Evolutionary conservation across 1,140 invertebrate genomes (phyloP).

Genomic region (Myzus persicae): DNA sequence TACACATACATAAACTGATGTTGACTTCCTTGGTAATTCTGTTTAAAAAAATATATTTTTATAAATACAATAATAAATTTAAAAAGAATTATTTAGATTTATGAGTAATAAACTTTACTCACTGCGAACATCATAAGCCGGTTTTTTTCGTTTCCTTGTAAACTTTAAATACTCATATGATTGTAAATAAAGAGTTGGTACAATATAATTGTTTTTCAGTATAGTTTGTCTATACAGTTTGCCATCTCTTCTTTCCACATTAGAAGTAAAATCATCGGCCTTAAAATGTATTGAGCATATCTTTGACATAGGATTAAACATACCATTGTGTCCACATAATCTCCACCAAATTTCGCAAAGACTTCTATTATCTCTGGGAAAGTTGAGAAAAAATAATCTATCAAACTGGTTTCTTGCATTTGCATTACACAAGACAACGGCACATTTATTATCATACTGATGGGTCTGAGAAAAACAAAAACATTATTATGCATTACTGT

Average conservation of each 20-base stretch:
- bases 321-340: background rate
- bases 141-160: constrained; percentile 3
- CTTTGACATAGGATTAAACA: background rate
- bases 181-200: constrained; percentile 19
- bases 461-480: background rate
- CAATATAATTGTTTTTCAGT: background rate
- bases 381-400: constrained; percentile 15
- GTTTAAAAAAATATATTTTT: background rate
- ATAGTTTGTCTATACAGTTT: background rate
- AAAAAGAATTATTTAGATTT: background rate
- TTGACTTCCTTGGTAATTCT: background rate
- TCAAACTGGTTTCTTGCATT: constrained; percentile 28
- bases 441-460: background rate
- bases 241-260: background rate
- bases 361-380: background rate
- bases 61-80: background rate
- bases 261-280: background rate
- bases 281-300: constrained; percentile 39
- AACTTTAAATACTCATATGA: background rate
- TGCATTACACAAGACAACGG: constrained; percentile 1
- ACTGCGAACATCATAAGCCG: background rate
- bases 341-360: constrained; percentile 3
- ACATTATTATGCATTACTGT: background rate
- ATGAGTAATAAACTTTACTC: background rate
- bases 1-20: background rate